Evolutionary conservation across 2,888 invertebrate species (phyloP).

Genomic region (Erebia palarica): DNA sequence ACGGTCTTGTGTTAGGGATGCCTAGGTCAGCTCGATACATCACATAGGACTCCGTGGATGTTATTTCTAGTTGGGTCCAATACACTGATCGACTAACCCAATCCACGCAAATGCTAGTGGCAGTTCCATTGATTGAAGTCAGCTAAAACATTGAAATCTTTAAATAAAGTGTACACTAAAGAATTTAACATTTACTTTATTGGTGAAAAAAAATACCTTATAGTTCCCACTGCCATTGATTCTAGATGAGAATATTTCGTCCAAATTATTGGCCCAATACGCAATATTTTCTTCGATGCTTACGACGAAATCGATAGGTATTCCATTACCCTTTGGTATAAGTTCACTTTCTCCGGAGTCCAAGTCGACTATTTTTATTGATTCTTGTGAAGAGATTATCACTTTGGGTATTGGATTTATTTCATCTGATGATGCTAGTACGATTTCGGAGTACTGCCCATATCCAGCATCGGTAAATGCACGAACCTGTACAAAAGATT

Average conservation of each 20-base stretch:
- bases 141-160: conserved; percentile 52
- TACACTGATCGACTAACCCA: conserved; percentile 94
- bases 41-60: conserved; percentile 71
- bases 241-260: conserved; percentile 85
- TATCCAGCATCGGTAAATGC: conserved; percentile 91
- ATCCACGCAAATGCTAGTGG: conserved; percentile 88
- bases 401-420: conserved; percentile 91
- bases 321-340: conserved; percentile 84
- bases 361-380: conserved; percentile 88
- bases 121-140: conserved; percentile 72
- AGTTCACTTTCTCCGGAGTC: conserved; percentile 85
- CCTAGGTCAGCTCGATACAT: conserved; percentile 87
- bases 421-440: conserved; percentile 84
- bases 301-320: conserved; percentile 86
- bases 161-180: background rate
- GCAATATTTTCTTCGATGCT: conserved; percentile 87
- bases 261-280: conserved; percentile 92
- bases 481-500: conserved; percentile 82
- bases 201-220: conserved; percentile 54
- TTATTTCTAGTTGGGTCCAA: conserved; percentile 86
- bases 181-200: background rate
- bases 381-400: conserved; percentile 87
- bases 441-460: conserved; percentile 86
- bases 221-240: conserved; percentile 79
- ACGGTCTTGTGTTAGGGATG: conserved; percentile 78